These are phyloP conservation scores for Drosophila novamexicana DNA, from an alignment of 1,140 invertebrate genomes.

Conservation along the genomic window DNA sequence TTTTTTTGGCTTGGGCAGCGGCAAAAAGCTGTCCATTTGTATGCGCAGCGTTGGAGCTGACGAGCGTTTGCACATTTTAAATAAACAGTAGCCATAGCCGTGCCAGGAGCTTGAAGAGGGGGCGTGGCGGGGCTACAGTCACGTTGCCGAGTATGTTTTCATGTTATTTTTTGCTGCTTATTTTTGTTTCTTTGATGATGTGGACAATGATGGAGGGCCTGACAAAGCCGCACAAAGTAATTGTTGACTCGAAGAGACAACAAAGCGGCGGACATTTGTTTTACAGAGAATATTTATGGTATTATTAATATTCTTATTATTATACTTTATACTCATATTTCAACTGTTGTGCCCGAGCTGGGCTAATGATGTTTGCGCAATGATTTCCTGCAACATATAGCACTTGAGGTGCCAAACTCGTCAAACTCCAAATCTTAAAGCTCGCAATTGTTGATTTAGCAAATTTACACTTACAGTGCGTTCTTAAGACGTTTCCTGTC, in stretches of 20 bases:
- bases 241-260: constrained; percentile 42
- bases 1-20: constrained; percentile 32
- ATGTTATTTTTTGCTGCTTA: constrained; percentile 3
- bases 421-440: constrained; percentile 57
- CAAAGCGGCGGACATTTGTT: constrained; percentile 60
- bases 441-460: constrained; percentile 57
- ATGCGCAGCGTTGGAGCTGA: constrained; percentile 44
- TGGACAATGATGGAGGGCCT: constrained; percentile 54
- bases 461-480: constrained; percentile 78
- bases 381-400: constrained; percentile 61
- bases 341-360: constrained; percentile 8
- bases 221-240: constrained; percentile 53
- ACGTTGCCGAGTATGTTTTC: constrained; percentile 20
- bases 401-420: constrained; percentile 44
- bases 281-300: constrained; percentile 57
- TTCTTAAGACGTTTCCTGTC: constrained; percentile 52
- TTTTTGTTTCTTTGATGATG: constrained; percentile 49
- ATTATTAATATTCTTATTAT: constrained; percentile 49
- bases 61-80: constrained; percentile 57
- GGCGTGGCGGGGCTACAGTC: constrained; percentile 16
- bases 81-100: constrained; percentile 32
- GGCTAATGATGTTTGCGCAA: constrained; percentile 37
- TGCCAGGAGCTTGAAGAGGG: not conserved
- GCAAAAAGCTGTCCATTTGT: constrained; percentile 55
- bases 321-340: constrained; percentile 12